Evolutionary conservation across 2,113 vertebrate genomes (phyloP), one percentile per base, ranked within the genome.

Genomic region (Natator depressus): DNA sequence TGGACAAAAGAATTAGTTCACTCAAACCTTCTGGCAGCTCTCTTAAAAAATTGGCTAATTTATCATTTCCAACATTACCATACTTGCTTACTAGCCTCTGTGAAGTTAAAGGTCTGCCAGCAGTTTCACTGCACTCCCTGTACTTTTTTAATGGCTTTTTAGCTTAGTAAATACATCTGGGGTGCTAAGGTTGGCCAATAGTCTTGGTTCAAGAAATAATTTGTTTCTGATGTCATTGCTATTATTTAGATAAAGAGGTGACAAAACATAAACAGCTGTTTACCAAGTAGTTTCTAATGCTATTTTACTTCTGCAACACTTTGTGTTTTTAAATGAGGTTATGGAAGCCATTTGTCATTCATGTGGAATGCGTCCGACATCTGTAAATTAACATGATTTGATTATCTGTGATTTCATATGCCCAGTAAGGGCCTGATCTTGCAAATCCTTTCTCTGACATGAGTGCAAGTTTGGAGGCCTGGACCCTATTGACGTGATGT

Each of bases 391-490:
- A 10, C 50, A 53, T 10, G 78, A 69, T 57, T 47, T 85, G 51
- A 50, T 10, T 42, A 50, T 79, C 27, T 84, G 1, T 22, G 20
- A 22, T 38, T 72, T 38, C n/a, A 47, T 24, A 76, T 86, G 49
- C 10, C 62, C 0, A 1, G 35, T 22, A 79, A 49, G 6, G 2
- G 82, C 3, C 24, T 69, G 51, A 38, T 55, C 29, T 12, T 62
- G 29, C 29, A 84, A 25, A 59, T n/a, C 3, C 46, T 81, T 93
- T 86, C 78, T 79, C 54, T 95, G 93, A 24, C 80, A 27, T 19
- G 46, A 51, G 83, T 27, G 4, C 5, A 19, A 12, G 1, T 85
- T 87, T 88, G 57, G 3, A 46, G 76, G 42, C 16, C 16, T 55
- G 16, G 57, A 0, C 8, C 50, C 35, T 22, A 54, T 81, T 93